Evolutionary conservation across 2,888 invertebrate genomes (phyloP).

Genomic region (Phanerotoma sp.): DNA sequence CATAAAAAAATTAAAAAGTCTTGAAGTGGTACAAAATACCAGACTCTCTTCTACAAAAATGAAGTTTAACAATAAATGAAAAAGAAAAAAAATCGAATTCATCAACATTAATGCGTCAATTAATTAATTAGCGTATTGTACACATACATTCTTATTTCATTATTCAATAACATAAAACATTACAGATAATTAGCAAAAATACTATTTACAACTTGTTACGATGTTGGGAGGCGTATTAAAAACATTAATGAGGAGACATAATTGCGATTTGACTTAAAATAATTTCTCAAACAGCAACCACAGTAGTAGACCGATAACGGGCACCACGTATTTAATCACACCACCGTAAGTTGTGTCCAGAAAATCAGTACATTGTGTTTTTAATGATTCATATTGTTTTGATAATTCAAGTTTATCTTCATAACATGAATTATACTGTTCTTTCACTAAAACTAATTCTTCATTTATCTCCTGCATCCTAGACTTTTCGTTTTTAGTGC

Average conservation of each 20-base stretch:
- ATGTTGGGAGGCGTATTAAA: too few species aligned
- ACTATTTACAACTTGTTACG: too few species aligned
- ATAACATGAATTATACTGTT: constrained; percentile 68
- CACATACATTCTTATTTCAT: too few species aligned
- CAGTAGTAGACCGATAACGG: constrained; percentile 62
- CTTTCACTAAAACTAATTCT: constrained; percentile 72
- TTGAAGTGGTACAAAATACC: too few species aligned
- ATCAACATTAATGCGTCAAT: too few species aligned
- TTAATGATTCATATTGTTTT: constrained; percentile 64
- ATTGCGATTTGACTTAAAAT: constrained; percentile 43
- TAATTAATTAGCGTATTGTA: too few species aligned
- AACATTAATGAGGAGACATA: constrained; percentile 20
- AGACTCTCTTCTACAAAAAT: too few species aligned
- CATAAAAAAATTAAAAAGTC: too few species aligned
- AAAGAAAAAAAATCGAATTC: too few species aligned
- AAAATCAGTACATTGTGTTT: constrained; percentile 63
- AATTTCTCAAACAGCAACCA: constrained; percentile 62
- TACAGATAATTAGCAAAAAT: too few species aligned
- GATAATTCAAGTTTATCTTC: constrained; percentile 66
- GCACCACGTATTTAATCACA: constrained; percentile 63
- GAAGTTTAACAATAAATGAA: too few species aligned
- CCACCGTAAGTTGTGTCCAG: constrained; percentile 65
- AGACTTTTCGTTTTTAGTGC: constrained; percentile 57
- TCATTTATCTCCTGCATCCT: constrained; percentile 69
- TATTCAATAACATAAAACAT: too few species aligned